Evolutionary conservation across 2,888 invertebrate species (phyloP), one percentile per base, ranked within the genome.

Genomic region (Synanthedon vespiformis): DNA sequence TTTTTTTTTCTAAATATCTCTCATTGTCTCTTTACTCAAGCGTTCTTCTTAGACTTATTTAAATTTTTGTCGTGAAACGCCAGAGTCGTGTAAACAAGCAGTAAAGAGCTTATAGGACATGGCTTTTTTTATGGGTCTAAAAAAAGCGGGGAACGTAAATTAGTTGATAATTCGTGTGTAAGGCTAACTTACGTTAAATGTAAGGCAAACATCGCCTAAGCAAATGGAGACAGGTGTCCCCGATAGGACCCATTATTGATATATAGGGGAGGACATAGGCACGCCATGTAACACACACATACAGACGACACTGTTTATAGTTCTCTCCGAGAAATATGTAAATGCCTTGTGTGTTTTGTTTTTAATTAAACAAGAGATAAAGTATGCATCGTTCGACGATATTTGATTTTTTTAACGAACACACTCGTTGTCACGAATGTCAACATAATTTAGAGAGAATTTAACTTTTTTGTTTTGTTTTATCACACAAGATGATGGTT

Each of bases 121-220:
- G 61, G 60, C 67, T 68, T 71, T 70, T 74, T 79, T 72, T 72
- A 68, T 67, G 68, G 68, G 68, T 60, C 63, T 66, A 74, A 79
- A 79, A 22, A 82, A 81, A 79, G 69, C 71, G 75, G 70, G 70
- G 67, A 67, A 65, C 72, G 83, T 83, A 82, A 85, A 86, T 86
- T 86, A 85, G 79, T 80, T 82, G 83, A 81, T 85, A 86, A 86
- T 86, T 80, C 80, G 79, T 82, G 80, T 83, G 82, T 74, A 83
- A 80, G 71, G 64, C 81, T 77, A 81, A 82, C 74, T 85, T 82
- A 78, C 76, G 83, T 86, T 84, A 86, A 86, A 84, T 76, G 77
- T 74, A 72, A 78, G 68, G 63, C 70, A 84, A 85, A 86, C 80
- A 85, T 40, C 57, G 72, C 86, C 86, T 87, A 87, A 85, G 79